Base-by-base conservation (phyloP, 2,797 vertebrate species). In the Eulemur albifrons region DNA sequence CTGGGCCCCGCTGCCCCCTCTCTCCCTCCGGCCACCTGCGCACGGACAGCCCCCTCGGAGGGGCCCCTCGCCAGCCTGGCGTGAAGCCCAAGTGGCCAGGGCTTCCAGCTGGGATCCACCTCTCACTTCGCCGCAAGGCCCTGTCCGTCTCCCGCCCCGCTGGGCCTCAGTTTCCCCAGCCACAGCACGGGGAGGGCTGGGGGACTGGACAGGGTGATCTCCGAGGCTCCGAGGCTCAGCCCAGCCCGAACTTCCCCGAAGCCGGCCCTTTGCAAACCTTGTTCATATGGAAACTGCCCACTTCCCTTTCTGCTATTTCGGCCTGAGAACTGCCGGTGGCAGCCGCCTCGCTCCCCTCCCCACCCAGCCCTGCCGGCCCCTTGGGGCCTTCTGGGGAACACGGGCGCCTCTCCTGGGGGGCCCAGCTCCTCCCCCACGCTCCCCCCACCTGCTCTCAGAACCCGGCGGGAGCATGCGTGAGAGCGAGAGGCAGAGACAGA, bases 291-390 rank as follows among this genome's bases (percentile, higher is more conserved):
- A 95, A 97, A 97, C 95, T 97, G 93, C 96, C 88, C 76, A 97
- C 97, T 98, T 97, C 97, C 98, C 96, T 43, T 97, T 97, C 50
- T 82, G 96, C 96, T 97, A 97, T 97, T 97, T 97, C 80, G 94
- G 94, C 96, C 89, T 76, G 75, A 30, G 90, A 72, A 54, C 92
- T 9, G 7, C 12, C 52, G 11, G 43, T 85, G 72, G 88, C 4
- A 32, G 82, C 21, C 0, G 40, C 79, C 93, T 50, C 35, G 20
- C 61, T 12, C 57, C 76, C 76, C 32, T 4, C 86, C 72, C 73
- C 13, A 4, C 85, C 59, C 45, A 12, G 57, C 43, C 45, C 72
- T 14, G 54, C 79, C 32, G 67, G 94, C 75, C 96, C 88, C 95
- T 27, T 12, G 95, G 94, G 94, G 88, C 95, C 63, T 84, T 72